phyloP scores from a whole-genome alignment of 2,797 vertebrate genomes.

The Propithecus deckenii region DNA sequence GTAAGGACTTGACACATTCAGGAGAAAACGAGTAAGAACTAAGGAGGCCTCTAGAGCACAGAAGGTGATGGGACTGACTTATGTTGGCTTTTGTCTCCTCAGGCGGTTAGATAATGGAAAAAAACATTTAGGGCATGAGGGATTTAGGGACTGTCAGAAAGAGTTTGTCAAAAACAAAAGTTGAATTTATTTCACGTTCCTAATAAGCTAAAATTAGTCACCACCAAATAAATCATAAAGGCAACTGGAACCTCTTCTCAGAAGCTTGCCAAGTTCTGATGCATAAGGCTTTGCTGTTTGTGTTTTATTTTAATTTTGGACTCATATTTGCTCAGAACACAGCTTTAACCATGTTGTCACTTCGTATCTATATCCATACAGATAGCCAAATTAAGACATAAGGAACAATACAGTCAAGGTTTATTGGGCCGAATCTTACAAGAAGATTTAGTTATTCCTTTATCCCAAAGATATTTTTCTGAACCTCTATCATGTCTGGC shows the following conservation, averaged over 20 bases:
- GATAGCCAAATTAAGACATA: background rate
- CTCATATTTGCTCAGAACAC: constrained; percentile 5
- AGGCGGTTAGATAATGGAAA: background rate
- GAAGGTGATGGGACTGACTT: background rate
- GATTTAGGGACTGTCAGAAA: constrained; percentile 35
- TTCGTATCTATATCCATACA: background rate
- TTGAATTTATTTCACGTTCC: constrained; percentile 38
- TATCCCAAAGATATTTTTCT: background rate
- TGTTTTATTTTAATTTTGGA: constrained; percentile 22
- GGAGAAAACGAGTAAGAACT: background rate
- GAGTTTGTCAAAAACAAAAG: background rate
- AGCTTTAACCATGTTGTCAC: background rate
- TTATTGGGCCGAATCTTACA: background rate
- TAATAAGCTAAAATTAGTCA: constrained; percentile 67
- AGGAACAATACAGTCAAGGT: background rate
- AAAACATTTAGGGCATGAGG: background rate
- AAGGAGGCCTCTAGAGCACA: constrained; percentile 13
- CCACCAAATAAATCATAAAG: constrained; percentile 52
- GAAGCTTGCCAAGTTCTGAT: constrained; percentile 43
- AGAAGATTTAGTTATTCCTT: background rate
- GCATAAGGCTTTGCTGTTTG: background rate
- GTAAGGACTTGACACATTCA: constrained; percentile 3
- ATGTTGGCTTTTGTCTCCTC: background rate
- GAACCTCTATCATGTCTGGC: background rate
- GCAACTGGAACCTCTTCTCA: background rate